Evolutionary conservation across 1,140 invertebrate species (phyloP).

Genomic region (Macrocentrus cingulum): DNA sequence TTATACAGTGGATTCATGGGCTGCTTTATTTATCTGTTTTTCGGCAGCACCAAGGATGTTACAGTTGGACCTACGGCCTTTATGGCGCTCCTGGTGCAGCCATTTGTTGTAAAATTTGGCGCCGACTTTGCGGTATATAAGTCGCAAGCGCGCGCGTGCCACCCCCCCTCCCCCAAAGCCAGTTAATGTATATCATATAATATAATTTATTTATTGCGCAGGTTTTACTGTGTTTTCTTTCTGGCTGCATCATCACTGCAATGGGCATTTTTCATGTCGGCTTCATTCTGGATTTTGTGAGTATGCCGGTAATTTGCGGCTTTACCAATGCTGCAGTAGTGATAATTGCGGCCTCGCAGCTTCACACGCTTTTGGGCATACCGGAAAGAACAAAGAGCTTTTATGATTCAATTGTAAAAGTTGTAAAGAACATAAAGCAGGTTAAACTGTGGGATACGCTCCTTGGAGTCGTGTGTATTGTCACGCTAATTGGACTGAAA

Average conservation of each 20-base stretch:
- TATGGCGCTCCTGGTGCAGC: constrained; percentile 61
- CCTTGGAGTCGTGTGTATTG: constrained; percentile 53
- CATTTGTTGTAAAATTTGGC: constrained; percentile 50
- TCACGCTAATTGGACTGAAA: constrained; percentile 49
- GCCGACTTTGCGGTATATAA: constrained; percentile 62
- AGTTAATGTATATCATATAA: no score
- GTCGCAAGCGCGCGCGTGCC: no score
- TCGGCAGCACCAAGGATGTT: constrained; percentile 69
- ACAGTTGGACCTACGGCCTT: constrained; percentile 67
- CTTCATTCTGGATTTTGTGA: constrained; percentile 63
- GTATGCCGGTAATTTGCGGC: constrained; percentile 67
- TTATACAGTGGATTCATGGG: constrained; percentile 72
- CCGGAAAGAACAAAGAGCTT: constrained; percentile 50
- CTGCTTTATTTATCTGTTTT: constrained; percentile 68
- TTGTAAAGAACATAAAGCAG: constrained; percentile 50
- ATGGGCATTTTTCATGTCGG: constrained; percentile 68
- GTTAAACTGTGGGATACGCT: constrained; percentile 48
- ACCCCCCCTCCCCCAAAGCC: no score
- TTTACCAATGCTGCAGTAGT: constrained; percentile 71
- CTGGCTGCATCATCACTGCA: constrained; percentile 62
- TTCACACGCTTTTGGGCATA: constrained; percentile 64
- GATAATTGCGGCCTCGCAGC: constrained; percentile 67
- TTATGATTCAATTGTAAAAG: constrained; percentile 50
- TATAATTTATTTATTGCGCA: no score
- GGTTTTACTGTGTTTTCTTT: constrained; percentile 65